phyloP scores from a whole-genome alignment of 2,888 invertebrate genomes.

The Himalopsyche kuldschensis region DNA sequence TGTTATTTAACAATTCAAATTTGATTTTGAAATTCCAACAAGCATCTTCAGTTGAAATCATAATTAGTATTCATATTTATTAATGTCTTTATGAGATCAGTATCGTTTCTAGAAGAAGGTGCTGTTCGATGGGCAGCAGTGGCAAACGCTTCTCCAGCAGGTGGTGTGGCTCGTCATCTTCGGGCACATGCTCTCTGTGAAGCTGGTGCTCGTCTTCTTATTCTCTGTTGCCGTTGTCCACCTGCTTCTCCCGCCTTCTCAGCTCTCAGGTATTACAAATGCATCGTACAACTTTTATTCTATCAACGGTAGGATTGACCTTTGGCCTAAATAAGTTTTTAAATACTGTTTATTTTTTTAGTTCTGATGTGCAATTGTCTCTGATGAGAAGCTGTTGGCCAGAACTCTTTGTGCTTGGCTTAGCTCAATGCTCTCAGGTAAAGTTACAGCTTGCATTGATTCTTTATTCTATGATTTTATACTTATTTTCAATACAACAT shows the following conservation, averaged over 20 bases:
- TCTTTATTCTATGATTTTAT: background rate
- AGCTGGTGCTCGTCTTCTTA: constrained; percentile 88
- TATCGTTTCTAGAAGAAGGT: constrained; percentile 17
- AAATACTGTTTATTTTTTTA: constrained; percentile 45
- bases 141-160: background rate
- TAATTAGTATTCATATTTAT: too few species aligned
- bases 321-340: background rate
- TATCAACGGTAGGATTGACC: background rate
- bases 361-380: constrained; percentile 80
- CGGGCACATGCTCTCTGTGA: constrained; percentile 95
- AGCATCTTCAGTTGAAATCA: too few species aligned
- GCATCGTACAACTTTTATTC: background rate
- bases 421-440: constrained; percentile 79
- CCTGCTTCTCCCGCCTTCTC: constrained; percentile 82
- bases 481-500: too few species aligned
- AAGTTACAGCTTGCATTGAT: background rate
- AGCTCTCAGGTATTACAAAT: constrained; percentile 67
- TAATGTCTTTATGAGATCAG: too few species aligned
- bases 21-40: too few species aligned
- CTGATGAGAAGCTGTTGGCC: constrained; percentile 90
- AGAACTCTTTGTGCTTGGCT: constrained; percentile 85
- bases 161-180: constrained; percentile 67
- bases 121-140: constrained; percentile 36
- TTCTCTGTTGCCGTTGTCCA: constrained; percentile 89
- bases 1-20: too few species aligned